Conservation (phyloP, 2,113 vertebrate genomes). For the Spheniscus mendiculus region DNA sequence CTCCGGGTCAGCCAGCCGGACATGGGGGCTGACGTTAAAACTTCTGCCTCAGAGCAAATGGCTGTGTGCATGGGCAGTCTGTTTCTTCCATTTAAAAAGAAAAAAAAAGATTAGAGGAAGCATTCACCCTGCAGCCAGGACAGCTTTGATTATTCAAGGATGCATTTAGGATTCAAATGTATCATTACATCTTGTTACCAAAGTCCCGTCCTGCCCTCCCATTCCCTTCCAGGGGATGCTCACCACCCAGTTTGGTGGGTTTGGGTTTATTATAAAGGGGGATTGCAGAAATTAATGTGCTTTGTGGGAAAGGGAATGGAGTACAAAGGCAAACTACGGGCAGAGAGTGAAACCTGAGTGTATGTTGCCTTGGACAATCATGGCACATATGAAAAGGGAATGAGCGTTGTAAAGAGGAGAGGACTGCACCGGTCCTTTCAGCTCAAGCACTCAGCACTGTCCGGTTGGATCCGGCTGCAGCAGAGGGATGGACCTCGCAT, state of each 20-base stretch:
- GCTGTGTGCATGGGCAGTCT: background rate
- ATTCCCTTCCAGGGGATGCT: background rate
- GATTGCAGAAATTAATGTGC: background rate
- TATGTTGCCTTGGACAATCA: background rate
- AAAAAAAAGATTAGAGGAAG: background rate
- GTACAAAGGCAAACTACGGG: background rate
- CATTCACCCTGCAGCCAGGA: background rate
- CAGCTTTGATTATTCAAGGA: background rate
- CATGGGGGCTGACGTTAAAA: rapidly evolving
- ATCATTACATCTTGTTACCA: rapidly evolving
- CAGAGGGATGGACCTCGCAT: rapidly evolving
- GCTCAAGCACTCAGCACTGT: background rate
- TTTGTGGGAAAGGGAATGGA: background rate
- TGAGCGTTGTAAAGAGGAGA: rapidly evolving
- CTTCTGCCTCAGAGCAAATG: background rate
- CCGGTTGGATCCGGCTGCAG: rapidly evolving
- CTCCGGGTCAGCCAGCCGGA: rapidly evolving
- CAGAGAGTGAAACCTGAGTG: background rate
- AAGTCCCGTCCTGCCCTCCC: background rate
- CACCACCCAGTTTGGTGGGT: rapidly evolving
- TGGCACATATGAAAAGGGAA: background rate
- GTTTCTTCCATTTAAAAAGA: background rate
- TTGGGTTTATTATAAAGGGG: background rate
- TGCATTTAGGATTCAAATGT: background rate
- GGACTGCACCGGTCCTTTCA: background rate